Conservation (phyloP, 2,113 vertebrate genomes). For the Lepus europaeus region DNA sequence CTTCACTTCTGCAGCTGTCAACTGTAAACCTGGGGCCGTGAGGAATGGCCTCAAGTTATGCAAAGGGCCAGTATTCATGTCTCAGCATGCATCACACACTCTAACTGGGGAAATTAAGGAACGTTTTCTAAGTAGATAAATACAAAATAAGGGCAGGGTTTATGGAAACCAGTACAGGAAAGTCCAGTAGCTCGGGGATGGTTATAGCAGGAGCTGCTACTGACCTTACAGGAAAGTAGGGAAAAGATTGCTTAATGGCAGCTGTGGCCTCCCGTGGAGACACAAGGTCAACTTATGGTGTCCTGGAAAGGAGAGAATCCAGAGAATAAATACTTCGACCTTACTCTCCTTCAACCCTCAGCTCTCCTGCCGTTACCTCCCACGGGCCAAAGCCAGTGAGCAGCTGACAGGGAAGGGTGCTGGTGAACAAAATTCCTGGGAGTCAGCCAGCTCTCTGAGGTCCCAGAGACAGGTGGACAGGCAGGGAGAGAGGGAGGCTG, state of each 20-base stretch:
- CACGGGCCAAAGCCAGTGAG: neutral
- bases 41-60: neutral
- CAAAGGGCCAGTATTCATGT: neutral
- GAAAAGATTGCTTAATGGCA: neutral
- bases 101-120: neutral
- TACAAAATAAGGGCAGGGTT: neutral
- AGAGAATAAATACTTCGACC: too few species aligned
- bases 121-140: neutral
- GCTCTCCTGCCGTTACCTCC: neutral
- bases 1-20: neutral
- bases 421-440: neutral
- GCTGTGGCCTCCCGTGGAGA: neutral
- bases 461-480: neutral
- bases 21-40: neutral
- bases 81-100: neutral
- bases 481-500: rapidly evolving
- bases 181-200: neutral
- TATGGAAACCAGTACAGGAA: neutral
- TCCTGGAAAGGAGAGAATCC: neutral
- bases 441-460: neutral
- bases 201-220: neutral
- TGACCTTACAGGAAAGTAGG: too few species aligned
- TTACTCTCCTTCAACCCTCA: neutral
- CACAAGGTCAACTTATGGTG: neutral
- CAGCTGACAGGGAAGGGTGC: neutral